Base-by-base conservation (phyloP, 2,888 invertebrate species). In the Cyrtodaria siliqua region DNA sequence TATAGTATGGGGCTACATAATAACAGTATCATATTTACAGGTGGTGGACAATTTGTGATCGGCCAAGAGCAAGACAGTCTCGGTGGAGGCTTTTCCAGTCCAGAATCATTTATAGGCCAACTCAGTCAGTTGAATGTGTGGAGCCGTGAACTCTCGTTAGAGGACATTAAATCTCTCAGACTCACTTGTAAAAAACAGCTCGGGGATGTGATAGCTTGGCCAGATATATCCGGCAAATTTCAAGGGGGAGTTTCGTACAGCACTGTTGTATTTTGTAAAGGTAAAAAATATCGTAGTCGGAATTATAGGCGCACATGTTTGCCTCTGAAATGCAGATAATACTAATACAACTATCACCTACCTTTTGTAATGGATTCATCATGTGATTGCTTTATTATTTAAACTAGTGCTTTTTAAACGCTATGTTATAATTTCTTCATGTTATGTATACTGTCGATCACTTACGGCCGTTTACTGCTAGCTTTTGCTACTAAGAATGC, bases 11-110 rank as follows among this genome's bases (percentile, higher is more conserved):
- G n/a, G n/a, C n/a, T n/a, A n/a, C n/a, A n/a, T n/a, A n/a, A 33
- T 33, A 33, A 33, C 4, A 12, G 33, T 33, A 33, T 12, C 4
- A 8, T 42, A 27, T 38, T 55, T 62, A 0, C 82, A 92, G 92
- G 90, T 67, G 91, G 94, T 64, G 96, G 96, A 9, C 94, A 94
- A 63, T 92, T 96, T 74, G 94, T 96, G 2, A 92, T 96, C 66
- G 96, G 96, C 0, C 96, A 96, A 92, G 96, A 96, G 85, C 96
- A 96, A 89, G 95, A 96, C 87, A 89, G 92, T 9, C 75, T 94
- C 4, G 95, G 95, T 0, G 95, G 95, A 2, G 94, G 94, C 66
- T 96, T 96, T 88, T 95, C 95, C 80, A 94, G 95, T 78, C 94
- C 94, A 0, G 96, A 96, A 92, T 94, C 96, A 0, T 96, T 95